phyloP scores from a whole-genome alignment of 2,113 vertebrate species.

The Xyrauchen texanus region DNA sequence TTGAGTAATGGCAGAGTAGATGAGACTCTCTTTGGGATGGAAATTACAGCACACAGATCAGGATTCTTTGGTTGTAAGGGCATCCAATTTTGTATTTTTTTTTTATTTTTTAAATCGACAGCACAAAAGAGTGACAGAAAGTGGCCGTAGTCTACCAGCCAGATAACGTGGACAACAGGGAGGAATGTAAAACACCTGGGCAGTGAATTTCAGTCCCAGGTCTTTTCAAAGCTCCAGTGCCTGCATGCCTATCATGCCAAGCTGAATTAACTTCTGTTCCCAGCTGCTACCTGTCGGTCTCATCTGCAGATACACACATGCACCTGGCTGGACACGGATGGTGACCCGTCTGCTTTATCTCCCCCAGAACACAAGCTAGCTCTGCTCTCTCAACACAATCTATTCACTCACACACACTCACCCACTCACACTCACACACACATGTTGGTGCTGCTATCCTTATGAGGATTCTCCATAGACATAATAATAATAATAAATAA shows the following conservation, averaged over 20 bases:
- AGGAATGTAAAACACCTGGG: conserved; percentile 1
- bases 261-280: conserved; percentile 39
- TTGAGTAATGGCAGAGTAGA: neutral
- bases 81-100: neutral
- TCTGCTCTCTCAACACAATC: conserved; percentile 45
- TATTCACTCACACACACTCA: conserved; percentile 36
- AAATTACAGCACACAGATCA: conserved; percentile 42
- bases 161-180: conserved; percentile 3
- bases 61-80: conserved; percentile 10
- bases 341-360: conserved; percentile 5
- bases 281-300: conserved; percentile 19
- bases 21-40: conserved; percentile 14
- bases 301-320: neutral
- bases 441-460: too few species aligned
- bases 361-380: conserved; percentile 32
- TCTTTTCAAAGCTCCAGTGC: neutral
- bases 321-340: conserved; percentile 45
- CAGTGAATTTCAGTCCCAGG: neutral
- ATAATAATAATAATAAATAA: too few species aligned
- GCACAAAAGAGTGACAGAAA: neutral
- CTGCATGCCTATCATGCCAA: conserved; percentile 9
- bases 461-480: too few species aligned
- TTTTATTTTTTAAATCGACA: neutral
- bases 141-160: neutral
- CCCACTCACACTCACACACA: too few species aligned